Conservation (phyloP, 2,113 vertebrate species). For the Rhinichthys klamathensis region DNA sequence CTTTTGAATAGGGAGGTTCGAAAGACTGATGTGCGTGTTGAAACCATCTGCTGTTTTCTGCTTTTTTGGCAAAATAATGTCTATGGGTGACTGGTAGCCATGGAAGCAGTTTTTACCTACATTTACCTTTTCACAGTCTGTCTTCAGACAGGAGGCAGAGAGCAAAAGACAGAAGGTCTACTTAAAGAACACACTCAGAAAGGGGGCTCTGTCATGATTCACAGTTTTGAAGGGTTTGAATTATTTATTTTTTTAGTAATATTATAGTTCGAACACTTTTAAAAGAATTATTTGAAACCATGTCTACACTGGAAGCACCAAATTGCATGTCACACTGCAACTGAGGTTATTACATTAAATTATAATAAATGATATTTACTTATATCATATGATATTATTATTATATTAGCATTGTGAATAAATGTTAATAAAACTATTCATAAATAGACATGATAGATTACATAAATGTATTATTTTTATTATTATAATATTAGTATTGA, state of each 20-base stretch:
- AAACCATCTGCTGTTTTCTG: constrained; percentile 64
- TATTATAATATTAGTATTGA: neutral
- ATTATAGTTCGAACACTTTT: neutral
- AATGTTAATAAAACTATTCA: neutral
- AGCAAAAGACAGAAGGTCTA: constrained; percentile 75
- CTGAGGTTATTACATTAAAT: neutral
- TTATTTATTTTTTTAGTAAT: too few relatives aligned
- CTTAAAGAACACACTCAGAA: constrained; percentile 63
- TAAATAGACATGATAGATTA: too few relatives aligned
- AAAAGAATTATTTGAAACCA: neutral
- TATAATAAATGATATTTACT: too few relatives aligned
- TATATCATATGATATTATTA: neutral
- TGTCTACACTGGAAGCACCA: neutral
- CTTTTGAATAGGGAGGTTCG: constrained; percentile 65
- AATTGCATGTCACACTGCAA: neutral
- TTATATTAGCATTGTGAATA: neutral
- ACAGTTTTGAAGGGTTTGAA: neutral
- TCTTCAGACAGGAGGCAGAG: constrained; percentile 74
- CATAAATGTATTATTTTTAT: too few relatives aligned
- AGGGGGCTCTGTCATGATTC: constrained; percentile 26
- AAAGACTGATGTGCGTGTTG: constrained; percentile 66
- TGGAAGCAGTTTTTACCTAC: constrained; percentile 61
- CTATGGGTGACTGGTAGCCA: constrained; percentile 68
- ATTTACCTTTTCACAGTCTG: constrained; percentile 76
- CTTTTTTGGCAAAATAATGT: constrained; percentile 66